Percentiles rank a stretch among this genome's conserved stretches.
These are phyloP conservation scores for Drosophila rufa DNA, from an alignment of 1,140 invertebrate species.

Conservation along the genomic window DNA sequence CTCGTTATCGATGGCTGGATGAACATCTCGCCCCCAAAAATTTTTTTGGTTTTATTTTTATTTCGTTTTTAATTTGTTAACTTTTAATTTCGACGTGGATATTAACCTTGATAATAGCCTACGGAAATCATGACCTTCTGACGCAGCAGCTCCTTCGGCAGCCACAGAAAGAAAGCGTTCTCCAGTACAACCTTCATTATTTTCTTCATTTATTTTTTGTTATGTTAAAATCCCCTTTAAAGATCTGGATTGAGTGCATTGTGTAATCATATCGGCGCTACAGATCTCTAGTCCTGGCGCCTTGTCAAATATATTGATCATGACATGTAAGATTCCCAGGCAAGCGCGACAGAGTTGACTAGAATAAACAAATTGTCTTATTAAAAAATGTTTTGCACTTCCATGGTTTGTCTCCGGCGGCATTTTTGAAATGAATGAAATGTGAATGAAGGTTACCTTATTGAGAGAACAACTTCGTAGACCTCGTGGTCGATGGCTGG, in stretches of 20 bases:
- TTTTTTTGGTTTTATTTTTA: too few species aligned
- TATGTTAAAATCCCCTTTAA: rapidly evolving
- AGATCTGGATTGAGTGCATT: background rate
- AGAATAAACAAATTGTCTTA: background rate
- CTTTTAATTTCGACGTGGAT: too few species aligned
- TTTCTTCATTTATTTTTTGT: rapidly evolving
- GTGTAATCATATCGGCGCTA: background rate
- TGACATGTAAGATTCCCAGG: background rate
- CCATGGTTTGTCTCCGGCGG: background rate
- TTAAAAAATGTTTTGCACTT: background rate
- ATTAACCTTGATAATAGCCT: too few species aligned
- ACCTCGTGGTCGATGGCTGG: too few species aligned
- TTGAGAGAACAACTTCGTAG: too few species aligned
- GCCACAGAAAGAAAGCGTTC: too few species aligned
- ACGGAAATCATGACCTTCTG: too few species aligned
- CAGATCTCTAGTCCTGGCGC: background rate
- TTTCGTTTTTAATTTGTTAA: too few species aligned
- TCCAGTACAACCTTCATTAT: rapidly evolving
- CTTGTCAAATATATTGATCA: slow-evolving; percentile 6
- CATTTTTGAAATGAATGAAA: background rate
- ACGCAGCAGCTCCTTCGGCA: too few species aligned
- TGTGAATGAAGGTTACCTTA: too few species aligned
- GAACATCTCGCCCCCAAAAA: too few species aligned
- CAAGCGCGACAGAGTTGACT: slow-evolving; percentile 1
- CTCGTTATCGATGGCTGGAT: too few species aligned